These are phyloP conservation scores for Sussaba pulchella DNA, from an alignment of 2,888 invertebrate genomes.

Conservation along the genomic window DNA sequence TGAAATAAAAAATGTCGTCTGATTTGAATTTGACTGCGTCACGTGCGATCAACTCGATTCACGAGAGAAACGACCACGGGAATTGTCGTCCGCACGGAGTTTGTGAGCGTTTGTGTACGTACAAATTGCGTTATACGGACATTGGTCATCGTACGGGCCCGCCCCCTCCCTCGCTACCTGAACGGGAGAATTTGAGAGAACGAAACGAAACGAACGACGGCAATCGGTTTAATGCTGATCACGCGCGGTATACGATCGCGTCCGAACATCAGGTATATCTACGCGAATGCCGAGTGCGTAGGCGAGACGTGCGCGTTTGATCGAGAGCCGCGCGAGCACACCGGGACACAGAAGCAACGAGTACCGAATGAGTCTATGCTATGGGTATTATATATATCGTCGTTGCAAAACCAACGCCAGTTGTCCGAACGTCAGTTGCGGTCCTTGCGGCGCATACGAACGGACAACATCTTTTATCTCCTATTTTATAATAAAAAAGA, in stretches of 20 bases:
- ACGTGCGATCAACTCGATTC: constrained; percentile 60
- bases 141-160: constrained; percentile 44
- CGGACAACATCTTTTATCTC: too few relatives aligned
- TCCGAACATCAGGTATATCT: constrained; percentile 50
- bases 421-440: too few relatives aligned
- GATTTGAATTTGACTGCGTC: constrained; percentile 54
- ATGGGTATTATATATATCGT: neutral
- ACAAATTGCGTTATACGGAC: constrained; percentile 31
- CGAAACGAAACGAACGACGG: constrained; percentile 49
- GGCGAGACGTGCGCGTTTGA: constrained; percentile 84
- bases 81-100: constrained; percentile 38
- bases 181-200: constrained; percentile 48
- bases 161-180: too few relatives aligned
- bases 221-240: constrained; percentile 71
- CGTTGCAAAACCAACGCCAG: constrained; percentile 24
- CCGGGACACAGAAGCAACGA: constrained; percentile 53
- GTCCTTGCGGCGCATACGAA: too few relatives aligned
- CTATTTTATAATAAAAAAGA: too few relatives aligned
- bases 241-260: constrained; percentile 67
- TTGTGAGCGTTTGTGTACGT: neutral
- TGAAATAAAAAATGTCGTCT: constrained; percentile 32
- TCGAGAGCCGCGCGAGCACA: constrained; percentile 77
- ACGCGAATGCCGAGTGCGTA: constrained; percentile 81
- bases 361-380: constrained; percentile 19
- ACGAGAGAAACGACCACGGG: constrained; percentile 27